Percentiles rank a stretch among this genome's conserved stretches.
These are phyloP conservation scores for Diadumene lineata DNA, from an alignment of 92 coral and sea anemone genomes.

Conservation along the genomic window DNA sequence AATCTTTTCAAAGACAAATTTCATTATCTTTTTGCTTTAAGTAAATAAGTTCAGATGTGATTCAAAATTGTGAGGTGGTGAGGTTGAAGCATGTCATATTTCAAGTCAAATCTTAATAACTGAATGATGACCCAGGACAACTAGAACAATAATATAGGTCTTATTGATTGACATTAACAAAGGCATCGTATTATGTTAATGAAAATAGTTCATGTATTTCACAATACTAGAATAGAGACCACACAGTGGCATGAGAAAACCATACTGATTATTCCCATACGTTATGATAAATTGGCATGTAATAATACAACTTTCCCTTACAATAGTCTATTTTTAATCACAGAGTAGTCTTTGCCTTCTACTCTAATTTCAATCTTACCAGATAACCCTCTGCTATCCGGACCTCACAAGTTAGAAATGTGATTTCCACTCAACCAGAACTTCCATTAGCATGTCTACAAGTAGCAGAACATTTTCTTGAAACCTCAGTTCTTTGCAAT, in stretches of 20 bases:
- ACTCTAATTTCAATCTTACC: too few relatives aligned
- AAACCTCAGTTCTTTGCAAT: too few relatives aligned
- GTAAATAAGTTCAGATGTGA: background rate
- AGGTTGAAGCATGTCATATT: background rate
- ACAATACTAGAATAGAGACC: background rate
- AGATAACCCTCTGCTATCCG: background rate
- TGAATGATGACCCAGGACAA: background rate
- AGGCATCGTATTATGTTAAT: background rate
- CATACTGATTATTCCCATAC: background rate
- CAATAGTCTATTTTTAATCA: background rate
- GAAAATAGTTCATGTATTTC: background rate
- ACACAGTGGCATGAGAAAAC: background rate
- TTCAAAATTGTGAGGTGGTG: background rate
- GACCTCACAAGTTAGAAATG: too few relatives aligned
- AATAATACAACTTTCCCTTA: background rate
- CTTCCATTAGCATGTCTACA: too few relatives aligned
- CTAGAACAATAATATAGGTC: background rate
- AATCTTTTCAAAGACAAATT: constrained; percentile 8
- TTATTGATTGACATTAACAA: background rate
- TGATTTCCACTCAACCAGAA: too few relatives aligned
- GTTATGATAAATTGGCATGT: background rate
- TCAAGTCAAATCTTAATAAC: constrained; percentile 1
- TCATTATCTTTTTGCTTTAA: background rate
- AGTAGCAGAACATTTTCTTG: too few relatives aligned
- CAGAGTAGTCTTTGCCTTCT: background rate